Conservation (phyloP, 2,888 invertebrate species). For the Cistogaster globosa region DNA sequence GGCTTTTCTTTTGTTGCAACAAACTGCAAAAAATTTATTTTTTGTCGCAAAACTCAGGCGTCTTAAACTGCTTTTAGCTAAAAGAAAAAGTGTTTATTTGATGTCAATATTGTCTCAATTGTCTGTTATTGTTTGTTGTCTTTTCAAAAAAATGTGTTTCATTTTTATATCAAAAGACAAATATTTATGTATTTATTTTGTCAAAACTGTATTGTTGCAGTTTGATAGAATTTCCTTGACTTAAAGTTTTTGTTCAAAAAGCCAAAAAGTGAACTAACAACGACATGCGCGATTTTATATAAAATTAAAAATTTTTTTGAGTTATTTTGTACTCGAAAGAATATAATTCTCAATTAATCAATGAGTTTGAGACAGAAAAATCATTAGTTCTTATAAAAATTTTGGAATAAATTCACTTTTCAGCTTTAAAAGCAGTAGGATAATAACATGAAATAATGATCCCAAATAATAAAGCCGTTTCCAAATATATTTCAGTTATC, state of each 20-base stretch:
- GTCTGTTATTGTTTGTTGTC: conserved; percentile 4
- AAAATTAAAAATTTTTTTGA: no score
- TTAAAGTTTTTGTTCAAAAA: background rate
- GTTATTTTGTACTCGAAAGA: no score
- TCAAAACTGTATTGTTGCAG: background rate
- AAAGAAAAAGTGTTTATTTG: conserved; percentile 2
- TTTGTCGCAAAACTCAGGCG: conserved; percentile 21
- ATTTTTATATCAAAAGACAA: background rate
- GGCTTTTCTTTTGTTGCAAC: conserved; percentile 2
- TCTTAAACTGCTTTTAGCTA: conserved; percentile 37
- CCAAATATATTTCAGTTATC: no score
- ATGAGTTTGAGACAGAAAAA: no score
- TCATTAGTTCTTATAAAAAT: no score
- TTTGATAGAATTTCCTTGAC: background rate
- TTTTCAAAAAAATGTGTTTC: background rate
- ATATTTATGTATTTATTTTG: conserved; percentile 6
- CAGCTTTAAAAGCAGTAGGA: no score
- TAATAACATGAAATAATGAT: no score
- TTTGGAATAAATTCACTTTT: no score
- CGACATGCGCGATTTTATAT: no score
- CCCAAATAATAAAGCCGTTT: no score
- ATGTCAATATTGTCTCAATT: conserved; percentile 59
- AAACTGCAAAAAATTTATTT: background rate
- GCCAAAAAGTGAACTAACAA: background rate
- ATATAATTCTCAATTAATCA: no score